phyloP scores from a whole-genome alignment of 2,797 vertebrate genomes.

The Sebastiscus tertius region DNA sequence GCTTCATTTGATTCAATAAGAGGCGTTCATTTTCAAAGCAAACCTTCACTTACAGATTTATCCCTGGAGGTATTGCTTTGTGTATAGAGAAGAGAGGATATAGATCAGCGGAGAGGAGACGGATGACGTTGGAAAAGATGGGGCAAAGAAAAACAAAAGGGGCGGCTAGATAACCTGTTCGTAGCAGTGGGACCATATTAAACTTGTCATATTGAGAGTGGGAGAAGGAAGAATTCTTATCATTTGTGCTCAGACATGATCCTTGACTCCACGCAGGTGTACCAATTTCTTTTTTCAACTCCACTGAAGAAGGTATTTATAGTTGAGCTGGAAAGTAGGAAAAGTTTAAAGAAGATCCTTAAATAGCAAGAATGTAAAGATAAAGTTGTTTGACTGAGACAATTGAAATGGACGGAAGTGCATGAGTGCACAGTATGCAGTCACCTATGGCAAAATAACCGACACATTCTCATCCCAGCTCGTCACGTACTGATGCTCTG shows the following conservation, averaged over 20 bases:
- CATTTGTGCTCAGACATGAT: background rate
- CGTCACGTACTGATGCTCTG: no score
- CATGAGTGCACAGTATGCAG: background rate
- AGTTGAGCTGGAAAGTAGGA: background rate
- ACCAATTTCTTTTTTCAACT: background rate
- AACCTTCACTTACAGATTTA: slow-evolving; percentile 63
- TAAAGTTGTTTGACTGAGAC: background rate
- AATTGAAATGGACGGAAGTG: background rate
- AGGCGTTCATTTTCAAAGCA: slow-evolving; percentile 72
- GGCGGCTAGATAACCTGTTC: slow-evolving; percentile 5
- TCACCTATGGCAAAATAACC: background rate
- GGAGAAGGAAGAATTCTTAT: background rate
- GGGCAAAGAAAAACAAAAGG: slow-evolving; percentile 9
- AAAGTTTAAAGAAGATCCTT: background rate
- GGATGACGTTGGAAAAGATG: background rate
- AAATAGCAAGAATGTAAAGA: background rate
- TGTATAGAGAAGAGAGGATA: slow-evolving; percentile 24
- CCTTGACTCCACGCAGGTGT: background rate
- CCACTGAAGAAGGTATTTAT: background rate
- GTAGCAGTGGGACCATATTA: background rate
- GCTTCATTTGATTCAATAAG: slow-evolving; percentile 81
- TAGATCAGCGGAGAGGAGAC: slow-evolving; percentile 33
- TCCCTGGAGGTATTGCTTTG: slow-evolving; percentile 53
- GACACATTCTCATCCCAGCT: no score
- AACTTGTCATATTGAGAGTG: background rate